These are phyloP conservation scores for Galagoides demidoff DNA, from an alignment of 2,797 vertebrate species.

Conservation along the genomic window DNA sequence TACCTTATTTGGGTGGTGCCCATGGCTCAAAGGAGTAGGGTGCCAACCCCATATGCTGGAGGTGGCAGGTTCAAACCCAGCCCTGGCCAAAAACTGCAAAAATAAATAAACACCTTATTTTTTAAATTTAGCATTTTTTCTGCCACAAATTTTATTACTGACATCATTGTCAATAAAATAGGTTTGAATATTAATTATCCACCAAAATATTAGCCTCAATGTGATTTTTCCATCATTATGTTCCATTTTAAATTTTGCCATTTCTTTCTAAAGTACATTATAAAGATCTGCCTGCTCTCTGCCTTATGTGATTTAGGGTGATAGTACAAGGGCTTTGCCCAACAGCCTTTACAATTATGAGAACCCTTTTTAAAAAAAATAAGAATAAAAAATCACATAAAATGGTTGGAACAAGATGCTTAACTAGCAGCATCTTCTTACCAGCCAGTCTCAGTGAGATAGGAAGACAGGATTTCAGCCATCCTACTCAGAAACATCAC, in stretches of 20 bases:
- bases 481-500: too few species aligned
- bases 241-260: constrained; percentile 11
- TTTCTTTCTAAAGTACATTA: neutral
- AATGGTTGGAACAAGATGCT: too few species aligned
- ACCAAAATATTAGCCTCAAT: neutral
- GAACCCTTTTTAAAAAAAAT: neutral
- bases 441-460: too few species aligned
- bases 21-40: too few species aligned
- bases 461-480: too few species aligned
- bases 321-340: neutral
- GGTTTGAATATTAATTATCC: neutral
- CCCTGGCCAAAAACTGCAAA: too few species aligned
- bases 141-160: neutral
- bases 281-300: neutral
- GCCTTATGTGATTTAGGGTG: neutral
- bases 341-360: neutral
- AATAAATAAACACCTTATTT: neutral
- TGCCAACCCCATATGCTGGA: too few species aligned
- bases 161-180: neutral
- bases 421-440: too few species aligned
- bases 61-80: too few species aligned
- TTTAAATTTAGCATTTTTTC: neutral
- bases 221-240: neutral
- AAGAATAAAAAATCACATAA: neutral
- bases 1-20: neutral